Base-by-base conservation (phyloP, 2,888 invertebrate genomes). In the Hirtodrosophila histrioides region DNA sequence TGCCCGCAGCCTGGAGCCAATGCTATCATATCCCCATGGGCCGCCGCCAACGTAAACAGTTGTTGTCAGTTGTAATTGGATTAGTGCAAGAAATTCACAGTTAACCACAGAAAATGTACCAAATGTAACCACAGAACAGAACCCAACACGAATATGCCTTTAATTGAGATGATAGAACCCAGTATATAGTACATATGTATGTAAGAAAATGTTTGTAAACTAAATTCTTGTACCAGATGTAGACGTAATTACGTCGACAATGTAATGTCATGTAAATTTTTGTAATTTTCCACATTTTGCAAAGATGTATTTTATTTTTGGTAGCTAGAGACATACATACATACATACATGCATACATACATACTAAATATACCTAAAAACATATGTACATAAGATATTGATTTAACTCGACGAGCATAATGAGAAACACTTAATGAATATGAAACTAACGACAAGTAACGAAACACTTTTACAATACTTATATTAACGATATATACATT, bases 21-120 rank as follows among this genome's bases (percentile, higher is more conserved):
- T 97, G 92, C 93, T 98, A 79, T 94, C 96, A 63, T 98, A 98
- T 92, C 96, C 96, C 23, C 95, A 98, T 90, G 98, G 98, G 72
- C 97, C 98, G 48, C 99, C 98, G 62, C 98, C 99, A 53, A 94
- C 97, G 66, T 98, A 95, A 92, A 60, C 55, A 11, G 41, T 36
- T 27, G 43, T 53, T 53, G 41, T 35, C 41, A 33, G 57, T 49
- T 51, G 66, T 48, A 43, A 44, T 61, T 82, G 75, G 78, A 83
- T 82, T 69, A 73, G 82, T 78, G 77, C 67, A 72, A 61, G 31
- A 68, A 56, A 75, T 36, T 60, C 7, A 44, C 12, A 56, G 56
- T 67, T 37, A 45, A 61, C 31, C 31, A 7, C 6, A 8, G 6
- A 31, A 31, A 31, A 31, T 31, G 9, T 31, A 40, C 23, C 39